phyloP scores from a whole-genome alignment of 1,140 invertebrate species.

The Heliconius hermathena region DNA sequence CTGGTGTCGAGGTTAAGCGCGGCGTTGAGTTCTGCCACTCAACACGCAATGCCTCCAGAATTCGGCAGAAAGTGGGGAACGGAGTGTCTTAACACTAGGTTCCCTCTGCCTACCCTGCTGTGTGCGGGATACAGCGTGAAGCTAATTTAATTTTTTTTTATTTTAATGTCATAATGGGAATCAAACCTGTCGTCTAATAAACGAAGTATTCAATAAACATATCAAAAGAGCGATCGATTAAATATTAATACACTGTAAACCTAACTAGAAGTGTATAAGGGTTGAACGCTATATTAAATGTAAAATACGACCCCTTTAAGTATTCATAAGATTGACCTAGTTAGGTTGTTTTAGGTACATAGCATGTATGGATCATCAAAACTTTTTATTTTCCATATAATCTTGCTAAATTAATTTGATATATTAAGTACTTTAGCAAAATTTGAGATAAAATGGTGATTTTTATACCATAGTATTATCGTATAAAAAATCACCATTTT shows the following conservation, averaged over 20 bases:
- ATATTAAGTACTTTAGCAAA: neutral
- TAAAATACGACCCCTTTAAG: neutral
- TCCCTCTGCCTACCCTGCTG: too few species aligned
- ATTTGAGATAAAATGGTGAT: neutral
- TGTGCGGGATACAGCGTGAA: too few species aligned
- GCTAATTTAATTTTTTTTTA: too few species aligned
- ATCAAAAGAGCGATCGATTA: neutral
- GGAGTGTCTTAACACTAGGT: too few species aligned
- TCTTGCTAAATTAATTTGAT: neutral
- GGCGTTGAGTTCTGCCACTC: too few species aligned
- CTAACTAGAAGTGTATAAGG: neutral
- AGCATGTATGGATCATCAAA: neutral
- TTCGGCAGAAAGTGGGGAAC: too few species aligned
- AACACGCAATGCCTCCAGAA: too few species aligned
- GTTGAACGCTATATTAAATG: neutral
- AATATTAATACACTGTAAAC: neutral
- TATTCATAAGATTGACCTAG: neutral
- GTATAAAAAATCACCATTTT: too few species aligned
- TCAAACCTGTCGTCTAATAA: too few species aligned
- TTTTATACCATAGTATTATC: too few species aligned
- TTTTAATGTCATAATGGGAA: too few species aligned
- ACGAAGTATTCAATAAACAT: neutral
- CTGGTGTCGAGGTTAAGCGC: too few species aligned
- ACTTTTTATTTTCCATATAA: neutral
- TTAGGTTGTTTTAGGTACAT: neutral